Base-by-base conservation (phyloP, 2,113 vertebrate genomes). In the Myocastor coypus region DNA sequence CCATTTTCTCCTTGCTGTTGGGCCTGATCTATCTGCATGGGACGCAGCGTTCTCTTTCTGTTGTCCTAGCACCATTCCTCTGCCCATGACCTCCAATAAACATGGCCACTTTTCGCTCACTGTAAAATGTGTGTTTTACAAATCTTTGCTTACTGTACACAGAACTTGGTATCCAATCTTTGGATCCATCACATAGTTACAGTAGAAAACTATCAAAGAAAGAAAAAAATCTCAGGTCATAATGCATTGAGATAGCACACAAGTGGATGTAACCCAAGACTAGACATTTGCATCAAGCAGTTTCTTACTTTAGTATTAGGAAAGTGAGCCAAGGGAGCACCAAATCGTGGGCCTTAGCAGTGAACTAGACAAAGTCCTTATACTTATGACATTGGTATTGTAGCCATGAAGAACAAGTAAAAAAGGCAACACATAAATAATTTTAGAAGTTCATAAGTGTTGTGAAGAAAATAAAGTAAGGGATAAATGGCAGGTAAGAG, bases 401-500 rank as follows among this genome's bases (percentile, higher is more conserved):
- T 34, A 59, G 34, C 75, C 66, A 63, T 4, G 17, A 89, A 77
- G 42, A 66, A 68, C 34, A 81, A 24, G 68, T 22, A 85, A 46
- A 42, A 14, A 61, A 64, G 22, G 63, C 88, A 81, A 92, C 20
- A 46, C 63, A 77, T 37, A 81, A 91, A 40, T 30, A 61, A 71
- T 77, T 46, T 82, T 88, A 73, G 24, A 85, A 94, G 85, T 83
- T 20, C 85, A 73, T 32, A 52, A 63, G 69, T 24, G 59, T 40
- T 91, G 19, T 59, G 7, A 89, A 83, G 63, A 84, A 94, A 83
- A 90, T 32, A 77, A 75, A 92, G 22, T 87, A 68, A 87, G 26
- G 42, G 73, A 40, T 20, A 59, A 6, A 55, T 3, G 9, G 55
- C 9, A 69, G 50, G 40, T 42, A n/a, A 52, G 30, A 87, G 59